These are phyloP conservation scores for Gastrophysa polygoni DNA, from an alignment of 2,888 invertebrate genomes.

Conservation along the genomic window DNA sequence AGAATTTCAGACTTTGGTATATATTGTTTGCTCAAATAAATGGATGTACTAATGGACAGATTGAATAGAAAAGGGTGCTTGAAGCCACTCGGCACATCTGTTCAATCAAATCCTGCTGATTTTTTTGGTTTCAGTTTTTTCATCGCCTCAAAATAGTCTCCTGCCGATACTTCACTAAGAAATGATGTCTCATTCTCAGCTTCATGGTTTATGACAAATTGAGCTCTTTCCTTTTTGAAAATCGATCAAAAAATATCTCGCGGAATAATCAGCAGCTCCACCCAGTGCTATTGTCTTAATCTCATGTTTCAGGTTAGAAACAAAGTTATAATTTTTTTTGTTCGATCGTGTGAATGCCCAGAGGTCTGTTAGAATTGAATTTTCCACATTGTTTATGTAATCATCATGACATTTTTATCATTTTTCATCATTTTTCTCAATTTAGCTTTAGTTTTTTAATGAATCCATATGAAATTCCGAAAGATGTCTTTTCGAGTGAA, in stretches of 20 bases:
- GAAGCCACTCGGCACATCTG: not conserved
- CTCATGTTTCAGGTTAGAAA: not conserved
- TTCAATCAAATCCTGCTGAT: not conserved
- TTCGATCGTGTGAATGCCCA: no score
- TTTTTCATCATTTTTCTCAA: not conserved
- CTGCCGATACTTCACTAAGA: no score
- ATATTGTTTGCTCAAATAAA: no score
- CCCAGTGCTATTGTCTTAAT: not conserved
- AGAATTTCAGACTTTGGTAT: slow-evolving; percentile 3
- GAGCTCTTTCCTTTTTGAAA: not conserved
- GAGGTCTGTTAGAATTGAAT: no score
- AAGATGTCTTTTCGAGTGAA: not conserved
- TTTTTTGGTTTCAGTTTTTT: no score
- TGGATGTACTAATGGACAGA: not conserved
- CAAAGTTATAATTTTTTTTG: no score
- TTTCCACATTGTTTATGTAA: no score
- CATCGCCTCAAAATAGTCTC: no score
- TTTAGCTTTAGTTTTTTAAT: not conserved
- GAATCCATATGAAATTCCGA: not conserved
- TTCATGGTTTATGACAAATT: not conserved
- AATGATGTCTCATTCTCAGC: not conserved
- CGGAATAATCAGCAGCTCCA: not conserved
- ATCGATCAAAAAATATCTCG: not conserved
- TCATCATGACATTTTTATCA: not conserved
- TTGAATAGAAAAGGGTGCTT: not conserved